Percentiles rank a stretch among this genome's conserved stretches.
Conservation (phyloP, 2,113 vertebrate species). For the Daubentonia madagascariensis region DNA sequence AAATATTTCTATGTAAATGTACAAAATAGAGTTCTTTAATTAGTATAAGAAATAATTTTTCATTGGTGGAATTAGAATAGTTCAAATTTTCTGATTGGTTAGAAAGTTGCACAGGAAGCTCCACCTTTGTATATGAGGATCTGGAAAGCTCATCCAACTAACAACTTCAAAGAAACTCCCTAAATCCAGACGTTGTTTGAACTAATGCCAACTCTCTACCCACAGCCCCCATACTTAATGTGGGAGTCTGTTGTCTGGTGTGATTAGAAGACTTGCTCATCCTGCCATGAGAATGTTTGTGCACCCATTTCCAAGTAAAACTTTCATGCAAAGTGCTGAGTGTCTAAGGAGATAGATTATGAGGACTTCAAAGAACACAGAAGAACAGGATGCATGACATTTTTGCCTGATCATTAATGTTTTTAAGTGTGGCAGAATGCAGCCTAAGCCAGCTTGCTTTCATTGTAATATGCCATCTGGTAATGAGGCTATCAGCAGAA, state of each 20-base stretch:
- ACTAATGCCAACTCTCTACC: background rate
- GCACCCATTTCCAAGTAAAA: background rate
- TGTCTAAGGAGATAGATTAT: background rate
- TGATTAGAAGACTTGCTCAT: background rate
- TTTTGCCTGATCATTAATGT: background rate
- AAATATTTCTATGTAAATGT: background rate
- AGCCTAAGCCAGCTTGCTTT: background rate
- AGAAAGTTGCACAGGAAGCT: background rate
- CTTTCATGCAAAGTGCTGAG: background rate
- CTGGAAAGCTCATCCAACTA: background rate
- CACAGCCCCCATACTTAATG: background rate
- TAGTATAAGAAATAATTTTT: background rate
- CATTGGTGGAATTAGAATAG: background rate
- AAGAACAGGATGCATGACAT: background rate
- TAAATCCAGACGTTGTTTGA: background rate
- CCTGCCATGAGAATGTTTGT: background rate
- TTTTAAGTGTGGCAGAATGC: background rate
- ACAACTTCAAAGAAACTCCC: background rate
- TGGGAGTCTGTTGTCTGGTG: background rate
- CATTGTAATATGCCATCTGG: conserved; percentile 6
- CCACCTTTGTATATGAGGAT: background rate
- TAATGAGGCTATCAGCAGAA: background rate
- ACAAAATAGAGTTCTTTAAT: background rate
- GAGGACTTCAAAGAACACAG: background rate
- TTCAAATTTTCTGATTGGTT: background rate